phyloP scores from a whole-genome alignment of 2,888 invertebrate species.

The Nephrocerus scutellatus region DNA sequence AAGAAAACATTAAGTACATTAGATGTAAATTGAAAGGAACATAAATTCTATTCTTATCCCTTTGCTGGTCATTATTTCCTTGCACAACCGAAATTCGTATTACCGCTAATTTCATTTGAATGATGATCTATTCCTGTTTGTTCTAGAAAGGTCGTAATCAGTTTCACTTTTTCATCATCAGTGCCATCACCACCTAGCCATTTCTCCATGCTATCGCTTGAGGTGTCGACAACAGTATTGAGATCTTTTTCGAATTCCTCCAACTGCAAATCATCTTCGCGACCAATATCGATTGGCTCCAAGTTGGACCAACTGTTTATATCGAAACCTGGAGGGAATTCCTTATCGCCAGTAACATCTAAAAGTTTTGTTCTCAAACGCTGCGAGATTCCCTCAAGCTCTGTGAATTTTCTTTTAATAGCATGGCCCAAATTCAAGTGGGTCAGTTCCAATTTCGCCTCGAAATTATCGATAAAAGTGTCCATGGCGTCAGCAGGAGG shows the following conservation, averaged over 20 bases:
- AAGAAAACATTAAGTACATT: too few species aligned
- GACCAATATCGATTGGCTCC: constrained; percentile 48
- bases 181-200: constrained; percentile 10
- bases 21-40: too few species aligned
- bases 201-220: constrained; percentile 4
- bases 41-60: too few species aligned
- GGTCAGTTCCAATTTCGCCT: constrained; percentile 35
- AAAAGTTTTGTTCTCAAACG: constrained; percentile 53
- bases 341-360: constrained; percentile 53
- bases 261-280: constrained; percentile 44
- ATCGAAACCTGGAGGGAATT: constrained; percentile 50
- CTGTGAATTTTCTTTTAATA: constrained; percentile 56
- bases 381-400: constrained; percentile 58
- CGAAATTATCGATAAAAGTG: constrained; percentile 36
- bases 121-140: too few species aligned
- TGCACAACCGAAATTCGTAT: too few species aligned
- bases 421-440: constrained; percentile 47
- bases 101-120: too few species aligned
- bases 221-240: constrained; percentile 43
- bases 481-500: constrained; percentile 23
- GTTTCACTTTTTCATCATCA: constrained; percentile 25
- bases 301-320: too few species aligned
- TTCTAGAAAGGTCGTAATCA: too few species aligned
- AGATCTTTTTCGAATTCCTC: constrained; percentile 55
- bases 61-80: too few species aligned